phyloP scores from a whole-genome alignment of 2,888 invertebrate genomes.

The Scotopteryx bipunctaria region DNA sequence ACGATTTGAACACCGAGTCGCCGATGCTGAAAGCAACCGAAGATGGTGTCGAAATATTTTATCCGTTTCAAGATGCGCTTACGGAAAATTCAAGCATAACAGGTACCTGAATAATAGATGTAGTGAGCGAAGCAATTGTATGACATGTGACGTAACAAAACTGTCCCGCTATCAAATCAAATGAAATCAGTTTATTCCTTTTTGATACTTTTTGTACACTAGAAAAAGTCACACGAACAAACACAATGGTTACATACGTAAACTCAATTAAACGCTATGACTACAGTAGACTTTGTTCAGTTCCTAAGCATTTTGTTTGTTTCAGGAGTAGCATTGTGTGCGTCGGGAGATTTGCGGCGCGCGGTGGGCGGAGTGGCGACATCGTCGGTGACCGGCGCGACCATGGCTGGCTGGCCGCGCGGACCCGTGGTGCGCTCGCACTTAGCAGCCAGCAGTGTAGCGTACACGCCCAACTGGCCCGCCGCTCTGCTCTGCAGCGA shows the following conservation, averaged over 20 bases:
- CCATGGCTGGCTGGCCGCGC: slow-evolving; percentile 27
- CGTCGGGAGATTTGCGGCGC: slow-evolving; percentile 19
- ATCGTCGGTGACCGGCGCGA: slow-evolving; percentile 39
- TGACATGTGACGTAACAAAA: too few relatives aligned
- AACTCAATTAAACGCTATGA: too few relatives aligned
- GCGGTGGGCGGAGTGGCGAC: slow-evolving; percentile 33
- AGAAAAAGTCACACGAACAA: too few relatives aligned
- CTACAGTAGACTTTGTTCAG: too few relatives aligned
- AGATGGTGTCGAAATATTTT: slow-evolving; percentile 68
- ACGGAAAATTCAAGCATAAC: slow-evolving; percentile 83
- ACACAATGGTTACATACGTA: too few relatives aligned
- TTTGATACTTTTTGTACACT: too few relatives aligned
- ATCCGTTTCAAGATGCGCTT: slow-evolving; percentile 84
- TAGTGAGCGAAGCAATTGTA: background rate
- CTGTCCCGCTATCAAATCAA: too few relatives aligned
- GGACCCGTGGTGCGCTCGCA: slow-evolving; percentile 42
- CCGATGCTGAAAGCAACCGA: slow-evolving; percentile 69
- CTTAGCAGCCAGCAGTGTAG: slow-evolving; percentile 43
- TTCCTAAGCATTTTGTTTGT: too few relatives aligned
- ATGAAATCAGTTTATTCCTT: too few relatives aligned
- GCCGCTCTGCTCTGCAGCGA: slow-evolving; percentile 58
- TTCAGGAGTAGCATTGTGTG: slow-evolving; percentile 25
- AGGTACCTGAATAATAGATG: slow-evolving; percentile 62
- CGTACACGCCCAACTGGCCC: slow-evolving; percentile 65
- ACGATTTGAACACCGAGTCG: slow-evolving; percentile 81